Conservation (phyloP, 2,888 invertebrate species). For the Mechanitis mazaeus region DNA sequence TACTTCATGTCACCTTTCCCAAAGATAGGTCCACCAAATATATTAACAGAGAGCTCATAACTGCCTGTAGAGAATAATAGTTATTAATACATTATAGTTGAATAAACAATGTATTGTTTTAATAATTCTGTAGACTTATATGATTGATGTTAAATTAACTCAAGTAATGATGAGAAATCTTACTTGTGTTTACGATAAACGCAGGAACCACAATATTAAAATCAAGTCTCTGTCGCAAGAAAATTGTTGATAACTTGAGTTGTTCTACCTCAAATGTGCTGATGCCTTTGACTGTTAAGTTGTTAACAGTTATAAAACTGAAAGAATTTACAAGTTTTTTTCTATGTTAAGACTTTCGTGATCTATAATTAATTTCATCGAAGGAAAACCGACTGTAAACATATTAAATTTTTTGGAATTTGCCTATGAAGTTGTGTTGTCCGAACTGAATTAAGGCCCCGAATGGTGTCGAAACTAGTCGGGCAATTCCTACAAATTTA, state of each 20-base stretch:
- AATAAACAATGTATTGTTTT: too few species aligned
- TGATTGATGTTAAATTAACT: too few species aligned
- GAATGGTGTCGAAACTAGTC: too few species aligned
- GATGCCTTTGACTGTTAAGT: slow-evolving; percentile 32
- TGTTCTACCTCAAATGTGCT: slow-evolving; percentile 45
- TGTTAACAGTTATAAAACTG: slow-evolving; percentile 33
- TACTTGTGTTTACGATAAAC: slow-evolving; percentile 39
- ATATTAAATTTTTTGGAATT: too few species aligned
- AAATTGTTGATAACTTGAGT: slow-evolving; percentile 30
- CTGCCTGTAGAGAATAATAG: slow-evolving; percentile 29
- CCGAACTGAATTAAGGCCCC: too few species aligned
- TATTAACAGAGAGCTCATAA: slow-evolving; percentile 32
- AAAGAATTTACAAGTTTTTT: slow-evolving; percentile 17
- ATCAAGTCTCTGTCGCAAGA: slow-evolving; percentile 33
- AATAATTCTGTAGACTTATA: too few species aligned
- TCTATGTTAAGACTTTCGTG: too few species aligned
- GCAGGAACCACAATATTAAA: slow-evolving; percentile 41
- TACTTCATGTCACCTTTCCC: slow-evolving; percentile 45
- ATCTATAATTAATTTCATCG: too few species aligned
- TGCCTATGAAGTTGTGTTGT: too few species aligned
- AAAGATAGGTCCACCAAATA: slow-evolving; percentile 36
- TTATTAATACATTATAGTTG: too few species aligned
- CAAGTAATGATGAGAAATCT: slow-evolving; percentile 14
- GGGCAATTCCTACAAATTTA: too few species aligned
- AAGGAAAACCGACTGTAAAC: too few species aligned